Conservation (phyloP, 2,797 vertebrate species). For the Serranus cabrilla region DNA sequence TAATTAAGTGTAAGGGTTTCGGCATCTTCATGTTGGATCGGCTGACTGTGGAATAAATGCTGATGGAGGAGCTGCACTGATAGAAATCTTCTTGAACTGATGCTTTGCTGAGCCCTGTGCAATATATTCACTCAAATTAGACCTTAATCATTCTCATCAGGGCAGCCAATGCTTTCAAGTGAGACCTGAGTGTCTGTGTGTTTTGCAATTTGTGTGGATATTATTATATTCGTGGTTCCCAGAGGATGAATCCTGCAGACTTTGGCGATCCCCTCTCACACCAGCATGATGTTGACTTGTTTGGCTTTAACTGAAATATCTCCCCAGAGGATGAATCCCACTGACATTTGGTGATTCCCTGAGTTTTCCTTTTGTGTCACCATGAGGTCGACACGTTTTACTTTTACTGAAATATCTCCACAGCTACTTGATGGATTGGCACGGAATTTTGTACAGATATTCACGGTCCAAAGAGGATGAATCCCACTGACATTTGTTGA, state of each 20-base stretch:
- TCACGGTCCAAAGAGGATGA: too few relatives aligned
- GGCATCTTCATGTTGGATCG: slow-evolving; percentile 48
- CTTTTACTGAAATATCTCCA: too few relatives aligned
- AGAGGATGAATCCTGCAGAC: background rate
- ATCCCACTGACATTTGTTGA: too few relatives aligned
- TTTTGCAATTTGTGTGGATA: background rate
- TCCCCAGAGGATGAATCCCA: background rate
- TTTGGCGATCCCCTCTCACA: too few relatives aligned
- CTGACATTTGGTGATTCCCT: background rate
- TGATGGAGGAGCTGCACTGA: slow-evolving; percentile 14
- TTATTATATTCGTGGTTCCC: background rate
- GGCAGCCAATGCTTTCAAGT: background rate
- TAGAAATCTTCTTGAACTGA: slow-evolving; percentile 29
- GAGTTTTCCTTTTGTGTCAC: background rate
- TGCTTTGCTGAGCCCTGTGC: slow-evolving; percentile 20
- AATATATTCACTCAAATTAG: slow-evolving; percentile 21
- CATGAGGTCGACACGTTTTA: too few relatives aligned
- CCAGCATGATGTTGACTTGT: background rate
- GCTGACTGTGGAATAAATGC: slow-evolving; percentile 31
- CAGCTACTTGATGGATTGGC: too few relatives aligned
- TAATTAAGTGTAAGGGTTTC: slow-evolving; percentile 82
- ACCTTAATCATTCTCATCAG: slow-evolving; percentile 28
- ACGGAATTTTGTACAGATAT: too few relatives aligned
- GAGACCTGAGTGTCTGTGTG: background rate
- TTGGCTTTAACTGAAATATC: background rate